Base-by-base conservation (phyloP, 2,113 vertebrate genomes). In the Paedocypris sp. region DNA sequence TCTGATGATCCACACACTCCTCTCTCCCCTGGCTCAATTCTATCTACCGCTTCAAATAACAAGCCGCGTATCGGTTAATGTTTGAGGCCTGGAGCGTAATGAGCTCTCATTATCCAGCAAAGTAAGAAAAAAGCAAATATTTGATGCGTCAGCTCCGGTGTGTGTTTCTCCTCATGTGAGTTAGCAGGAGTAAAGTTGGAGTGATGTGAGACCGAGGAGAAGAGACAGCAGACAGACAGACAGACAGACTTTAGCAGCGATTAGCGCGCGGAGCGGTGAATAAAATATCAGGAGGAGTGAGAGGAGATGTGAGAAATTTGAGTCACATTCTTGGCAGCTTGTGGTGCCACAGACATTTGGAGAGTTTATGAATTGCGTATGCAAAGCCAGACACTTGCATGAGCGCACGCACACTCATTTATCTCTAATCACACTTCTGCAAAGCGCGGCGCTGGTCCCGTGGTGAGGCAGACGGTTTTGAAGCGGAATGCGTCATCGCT, bases 321-420 rank as follows among this genome's bases (percentile, higher is more conserved):
- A 83, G 64, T 82, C 80, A 82, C 73, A 71, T 76, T 66, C 69
- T 84, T 83, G 79, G 77, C 78, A 64, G 57, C 23, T 32, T 65
- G 58, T 19, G 12, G 61, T 52, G 65, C 35, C 2, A 46, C 63
- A 79, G 81, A 80, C 80, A 82, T 78, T 86, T 81, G 80, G 77
- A 77, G 59, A 69, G 72, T 75, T 82, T 77, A 66, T 47, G 51
- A 47, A 60, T 50, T 69, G 67, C 33, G 54, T 54, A 28, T 56
- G 45, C 54, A 67, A 19, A 49, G 38, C 43, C 49, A 12, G 31
- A 36, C 33, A 41, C 62, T 32, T 58, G 42, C 23, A 49, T 48
- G 60, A 43, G 60, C 51, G 59, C 54, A 52, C 56, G 52, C 66
- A 60, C 60, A 54, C 29, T 26, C 25, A 50, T 33, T 46, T 33